Conservation (phyloP, 2,888 invertebrate species). For the Acanthopleura granulata region DNA sequence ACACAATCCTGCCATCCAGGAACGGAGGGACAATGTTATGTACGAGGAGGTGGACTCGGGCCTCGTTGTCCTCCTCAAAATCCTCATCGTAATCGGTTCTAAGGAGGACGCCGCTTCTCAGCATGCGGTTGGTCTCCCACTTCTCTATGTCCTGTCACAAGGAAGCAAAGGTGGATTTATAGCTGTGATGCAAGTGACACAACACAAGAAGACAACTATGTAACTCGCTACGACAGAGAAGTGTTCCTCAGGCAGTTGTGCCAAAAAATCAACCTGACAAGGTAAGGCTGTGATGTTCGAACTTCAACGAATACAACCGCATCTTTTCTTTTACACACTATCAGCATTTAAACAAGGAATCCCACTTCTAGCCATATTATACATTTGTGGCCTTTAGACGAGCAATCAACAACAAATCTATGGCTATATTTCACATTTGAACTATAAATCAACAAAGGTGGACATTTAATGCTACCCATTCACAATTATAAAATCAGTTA, state of each 20-base stretch:
- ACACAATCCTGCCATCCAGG: slow-evolving; percentile 97
- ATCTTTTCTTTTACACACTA: no score
- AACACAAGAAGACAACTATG: background rate
- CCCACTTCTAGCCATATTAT: no score
- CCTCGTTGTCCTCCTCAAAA: slow-evolving; percentile 90
- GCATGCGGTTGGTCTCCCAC: slow-evolving; percentile 98
- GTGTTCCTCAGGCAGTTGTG: background rate
- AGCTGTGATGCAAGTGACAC: background rate
- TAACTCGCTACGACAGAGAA: background rate
- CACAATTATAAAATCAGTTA: background rate
- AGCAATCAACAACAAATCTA: no score
- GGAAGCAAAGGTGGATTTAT: background rate
- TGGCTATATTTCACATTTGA: no score
- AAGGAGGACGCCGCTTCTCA: slow-evolving; percentile 89
- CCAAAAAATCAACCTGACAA: no score
- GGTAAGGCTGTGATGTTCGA: no score
- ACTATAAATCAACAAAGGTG: no score
- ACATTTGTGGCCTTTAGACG: no score
- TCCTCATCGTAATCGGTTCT: slow-evolving; percentile 81
- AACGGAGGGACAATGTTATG: slow-evolving; percentile 99
- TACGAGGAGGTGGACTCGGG: slow-evolving; percentile 94
- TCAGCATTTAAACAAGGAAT: no score
- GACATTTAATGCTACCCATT: background rate
- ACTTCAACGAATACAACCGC: no score
- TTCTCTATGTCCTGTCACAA: slow-evolving; percentile 90